Evolutionary conservation across 2,113 vertebrate species (phyloP), one percentile per base, ranked within the genome.

Genomic region (Ictalurus punctatus): DNA sequence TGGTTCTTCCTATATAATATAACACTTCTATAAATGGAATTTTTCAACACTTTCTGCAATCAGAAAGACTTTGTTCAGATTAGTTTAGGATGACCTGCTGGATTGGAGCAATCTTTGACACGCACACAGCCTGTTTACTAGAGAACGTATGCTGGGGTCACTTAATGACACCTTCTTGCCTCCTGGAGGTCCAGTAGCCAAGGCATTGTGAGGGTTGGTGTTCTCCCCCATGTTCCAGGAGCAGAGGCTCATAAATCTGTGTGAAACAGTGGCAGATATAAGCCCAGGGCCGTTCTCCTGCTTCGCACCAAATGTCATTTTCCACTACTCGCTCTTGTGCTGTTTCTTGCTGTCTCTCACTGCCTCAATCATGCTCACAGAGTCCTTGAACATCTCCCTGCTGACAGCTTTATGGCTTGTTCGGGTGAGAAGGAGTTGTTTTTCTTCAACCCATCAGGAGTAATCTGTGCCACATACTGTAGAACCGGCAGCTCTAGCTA

Each of bases 331-430:
- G 69, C 91, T 63, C 83, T 80, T 83, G 71, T 69, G 40, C 90
- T 81, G 83, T 54, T 89, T 73, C 85, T 73, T 74, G 74, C 85
- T 27, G 90, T 86, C 69, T 19, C 90, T 74, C 61, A 40, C 89
- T 86, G 82, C 83, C 56, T 87, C 83, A 86, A 86, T 90, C 87
- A 90, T 92, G 92, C 93, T 92, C 93, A 92, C 91, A 40, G 79
- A 93, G 94, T 95, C 95, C 93, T 95, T 95, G 94, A 94, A 93
- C 90, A 91, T 90, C 91, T 90, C 27, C 90, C 91, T 92, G 87
- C 87, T 94, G 94, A 93, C 86, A 89, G 94, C 91, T 96, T 95
- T 95, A 95, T 89, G 91, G 93, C 93, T 93, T 93, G 93, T 86
- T 94, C 95, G 92, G 92, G 92, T 92, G 86, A 87, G 90, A 86